Base-by-base conservation (phyloP, 2,113 vertebrate genomes). In the Coptodon rendalli region DNA sequence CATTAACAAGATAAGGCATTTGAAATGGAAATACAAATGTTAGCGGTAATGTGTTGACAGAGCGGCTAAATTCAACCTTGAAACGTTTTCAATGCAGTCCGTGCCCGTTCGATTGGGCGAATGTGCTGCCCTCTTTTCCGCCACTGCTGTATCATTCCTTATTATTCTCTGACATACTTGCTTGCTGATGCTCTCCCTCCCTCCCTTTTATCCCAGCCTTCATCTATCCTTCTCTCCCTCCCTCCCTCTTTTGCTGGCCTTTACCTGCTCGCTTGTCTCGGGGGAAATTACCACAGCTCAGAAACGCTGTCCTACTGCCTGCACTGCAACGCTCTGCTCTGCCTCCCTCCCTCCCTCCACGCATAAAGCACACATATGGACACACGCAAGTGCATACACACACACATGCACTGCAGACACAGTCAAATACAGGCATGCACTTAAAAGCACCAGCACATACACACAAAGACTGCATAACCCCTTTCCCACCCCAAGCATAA, bases 211-310 rank as follows among this genome's bases (percentile, higher is more conserved):
- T 78, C 66, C 73, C 80, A 85, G 50, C 86, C 56, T 83, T 50
- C 66, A 16, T 86, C 79, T 79, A 50, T 76, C 45, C 86, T 36
- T 83, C 52, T 63, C 86, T 54, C 78, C 34, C 84, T 81, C 87
- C 76, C 87, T 88, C 90, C 45, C 83, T 88, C 71, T 61, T 89
- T 92, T 9, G 80, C 90, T 95, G 94, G 95, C 95, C 94, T 95
- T 95, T 95, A 94, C 94, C 95, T 96, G 95, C 94, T 90, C 45
- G 48, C 88, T 90, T 78, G 89, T 95, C 95, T 95, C 96, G 22
- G 86, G 95, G 96, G 96, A 96, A 96, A 96, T 96, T 95, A 96
- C 94, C 93, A 92, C 87, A 90, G 93, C 89, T 91, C 90, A 91
- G 88, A 94, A 92, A 91, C 57, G 80, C 91, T 92, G 94, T 95